phyloP scores from a whole-genome alignment of 2,113 vertebrate species.

The Elaphurus davidianus region DNA sequence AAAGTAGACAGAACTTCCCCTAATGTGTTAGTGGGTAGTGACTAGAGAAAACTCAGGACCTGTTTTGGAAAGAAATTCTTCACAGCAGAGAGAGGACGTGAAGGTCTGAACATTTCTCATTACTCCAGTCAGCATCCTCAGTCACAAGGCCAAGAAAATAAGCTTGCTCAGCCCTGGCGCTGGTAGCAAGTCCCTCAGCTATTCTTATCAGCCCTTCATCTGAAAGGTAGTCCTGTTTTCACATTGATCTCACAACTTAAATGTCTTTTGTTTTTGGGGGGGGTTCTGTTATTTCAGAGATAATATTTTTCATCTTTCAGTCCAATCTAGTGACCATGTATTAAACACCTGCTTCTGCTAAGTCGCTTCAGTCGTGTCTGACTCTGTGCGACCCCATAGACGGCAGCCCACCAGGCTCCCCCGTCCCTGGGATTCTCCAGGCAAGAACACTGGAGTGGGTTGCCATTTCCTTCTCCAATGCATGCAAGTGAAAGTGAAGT shows the following conservation, averaged over 20 bases:
- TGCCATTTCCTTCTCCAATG: no score
- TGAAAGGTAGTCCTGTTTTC: neutral
- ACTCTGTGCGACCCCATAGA: no score
- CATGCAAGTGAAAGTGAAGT: no score
- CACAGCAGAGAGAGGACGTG: slow-evolving; percentile 8
- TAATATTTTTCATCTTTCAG: neutral
- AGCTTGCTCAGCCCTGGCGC: neutral
- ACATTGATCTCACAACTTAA: neutral
- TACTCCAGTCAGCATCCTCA: neutral
- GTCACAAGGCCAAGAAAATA: slow-evolving; percentile 25
- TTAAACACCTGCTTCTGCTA: neutral
- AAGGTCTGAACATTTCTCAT: neutral
- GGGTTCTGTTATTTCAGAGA: neutral
- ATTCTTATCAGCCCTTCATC: neutral
- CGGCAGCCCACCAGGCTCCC: no score
- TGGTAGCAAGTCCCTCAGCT: neutral
- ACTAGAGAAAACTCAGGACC: neutral
- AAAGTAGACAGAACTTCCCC: neutral
- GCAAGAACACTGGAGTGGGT: no score
- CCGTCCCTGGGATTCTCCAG: no score
- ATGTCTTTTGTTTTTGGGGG: neutral
- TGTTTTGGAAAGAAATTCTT: neutral
- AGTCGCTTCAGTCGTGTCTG: no score
- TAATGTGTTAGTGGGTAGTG: neutral
- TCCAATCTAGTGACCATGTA: neutral